Evolutionary conservation across 2,797 vertebrate species (phyloP).

Genomic region (Sebastes trivittatus): DNA sequence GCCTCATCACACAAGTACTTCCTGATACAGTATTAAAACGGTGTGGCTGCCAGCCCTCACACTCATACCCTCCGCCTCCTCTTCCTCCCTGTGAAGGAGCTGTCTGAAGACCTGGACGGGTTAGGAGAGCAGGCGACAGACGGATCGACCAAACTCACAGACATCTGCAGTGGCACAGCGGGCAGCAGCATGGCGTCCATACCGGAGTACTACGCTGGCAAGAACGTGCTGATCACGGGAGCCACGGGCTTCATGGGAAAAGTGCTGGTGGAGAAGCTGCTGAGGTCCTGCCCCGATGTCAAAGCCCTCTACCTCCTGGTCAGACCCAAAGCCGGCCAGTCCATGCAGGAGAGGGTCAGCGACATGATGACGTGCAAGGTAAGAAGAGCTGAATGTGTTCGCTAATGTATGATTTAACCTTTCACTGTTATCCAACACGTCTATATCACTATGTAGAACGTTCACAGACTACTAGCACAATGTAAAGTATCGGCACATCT

Average conservation of each 20-base stretch:
- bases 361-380: slow-evolving; percentile 94
- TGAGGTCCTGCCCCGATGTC: slow-evolving; percentile 89
- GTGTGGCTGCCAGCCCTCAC: background rate
- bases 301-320: slow-evolving; percentile 90
- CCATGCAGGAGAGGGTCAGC: slow-evolving; percentile 88
- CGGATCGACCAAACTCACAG: slow-evolving; percentile 3
- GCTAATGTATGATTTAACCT: background rate
- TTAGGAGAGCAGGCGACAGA: slow-evolving; percentile 31
- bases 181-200: slow-evolving; percentile 84
- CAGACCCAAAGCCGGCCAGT: slow-evolving; percentile 91
- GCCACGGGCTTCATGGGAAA: slow-evolving; percentile 97
- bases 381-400: slow-evolving; percentile 18
- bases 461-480: background rate
- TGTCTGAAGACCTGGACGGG: slow-evolving; percentile 58
- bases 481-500: background rate
- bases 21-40: slow-evolving; percentile 24
- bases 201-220: slow-evolving; percentile 88
- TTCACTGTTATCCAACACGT: background rate
- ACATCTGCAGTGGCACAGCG: slow-evolving; percentile 16
- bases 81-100: slow-evolving; percentile 69
- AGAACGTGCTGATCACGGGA: slow-evolving; percentile 91
- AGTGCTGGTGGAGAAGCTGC: slow-evolving; percentile 93
- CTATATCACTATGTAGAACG: background rate
- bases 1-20: background rate
- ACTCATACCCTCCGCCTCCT: background rate